These are phyloP conservation scores for Sporophila hypoxantha DNA, from an alignment of 2,113 vertebrate genomes.

Conservation along the genomic window DNA sequence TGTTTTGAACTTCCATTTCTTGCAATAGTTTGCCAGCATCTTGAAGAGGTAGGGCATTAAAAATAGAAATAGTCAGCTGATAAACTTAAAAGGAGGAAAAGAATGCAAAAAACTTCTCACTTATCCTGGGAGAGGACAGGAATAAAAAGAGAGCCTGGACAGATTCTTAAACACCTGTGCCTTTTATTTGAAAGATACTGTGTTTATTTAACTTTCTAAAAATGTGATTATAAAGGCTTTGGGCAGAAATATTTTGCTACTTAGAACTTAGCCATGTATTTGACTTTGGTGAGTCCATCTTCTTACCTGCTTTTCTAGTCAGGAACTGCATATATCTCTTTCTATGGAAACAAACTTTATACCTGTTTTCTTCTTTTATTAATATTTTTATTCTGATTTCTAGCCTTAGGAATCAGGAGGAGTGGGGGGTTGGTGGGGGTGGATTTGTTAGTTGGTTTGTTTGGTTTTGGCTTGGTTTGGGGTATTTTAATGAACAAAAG, in stretches of 20 bases:
- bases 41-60: neutral
- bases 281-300: neutral
- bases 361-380: neutral
- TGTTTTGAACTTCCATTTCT: neutral
- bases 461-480: neutral
- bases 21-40: neutral
- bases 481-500: neutral
- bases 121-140: neutral
- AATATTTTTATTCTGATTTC: neutral
- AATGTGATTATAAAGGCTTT: neutral
- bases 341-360: too few relatives aligned
- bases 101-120: neutral
- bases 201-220: neutral
- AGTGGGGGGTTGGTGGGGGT: rapidly evolving
- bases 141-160: neutral
- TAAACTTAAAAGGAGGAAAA: neutral
- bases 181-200: neutral
- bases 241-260: neutral
- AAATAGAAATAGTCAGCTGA: neutral
- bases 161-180: neutral
- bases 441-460: neutral
- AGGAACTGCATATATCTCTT: neutral
- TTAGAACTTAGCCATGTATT: neutral
- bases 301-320: neutral
- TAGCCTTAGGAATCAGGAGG: neutral